Conservation (phyloP, 1,140 invertebrate genomes). For the Archivesica marissinica region DNA sequence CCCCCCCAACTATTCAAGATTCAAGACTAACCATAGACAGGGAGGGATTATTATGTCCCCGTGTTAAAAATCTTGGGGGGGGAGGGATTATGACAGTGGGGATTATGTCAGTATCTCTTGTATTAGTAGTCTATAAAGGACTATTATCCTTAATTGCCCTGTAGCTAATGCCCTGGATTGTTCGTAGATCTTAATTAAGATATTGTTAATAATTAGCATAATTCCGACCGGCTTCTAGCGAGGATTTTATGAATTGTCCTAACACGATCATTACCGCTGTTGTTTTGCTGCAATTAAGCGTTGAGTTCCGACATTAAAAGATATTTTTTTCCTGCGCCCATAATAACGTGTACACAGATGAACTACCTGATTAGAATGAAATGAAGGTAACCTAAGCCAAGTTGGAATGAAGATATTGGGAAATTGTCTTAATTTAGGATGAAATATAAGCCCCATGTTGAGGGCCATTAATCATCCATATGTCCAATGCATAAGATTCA, state of each 20-base stretch:
- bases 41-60: not conserved
- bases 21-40: no score
- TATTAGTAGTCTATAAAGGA: not conserved
- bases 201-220: not conserved
- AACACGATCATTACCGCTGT: not conserved
- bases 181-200: slow-evolving; percentile 19
- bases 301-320: not conserved
- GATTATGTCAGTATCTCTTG: not conserved
- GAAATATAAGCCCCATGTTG: slow-evolving; percentile 16
- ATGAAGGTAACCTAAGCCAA: slow-evolving; percentile 30
- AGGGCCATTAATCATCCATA: slow-evolving; percentile 44
- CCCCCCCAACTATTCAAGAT: no score
- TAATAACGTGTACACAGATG: not conserved
- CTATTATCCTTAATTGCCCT: not conserved
- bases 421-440: slow-evolving; percentile 59
- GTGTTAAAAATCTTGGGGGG: not conserved
- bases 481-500: slow-evolving; percentile 32
- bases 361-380: not conserved
- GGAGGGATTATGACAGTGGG: not conserved
- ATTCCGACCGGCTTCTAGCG: not conserved
- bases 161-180: not conserved
- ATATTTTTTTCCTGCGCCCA: not conserved
- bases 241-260: slow-evolving; percentile 22
- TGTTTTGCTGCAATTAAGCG: not conserved
- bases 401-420: slow-evolving; percentile 26